Evolutionary conservation across 2,888 invertebrate species (phyloP).

Genomic region (Dromius quadrimaculatus): DNA sequence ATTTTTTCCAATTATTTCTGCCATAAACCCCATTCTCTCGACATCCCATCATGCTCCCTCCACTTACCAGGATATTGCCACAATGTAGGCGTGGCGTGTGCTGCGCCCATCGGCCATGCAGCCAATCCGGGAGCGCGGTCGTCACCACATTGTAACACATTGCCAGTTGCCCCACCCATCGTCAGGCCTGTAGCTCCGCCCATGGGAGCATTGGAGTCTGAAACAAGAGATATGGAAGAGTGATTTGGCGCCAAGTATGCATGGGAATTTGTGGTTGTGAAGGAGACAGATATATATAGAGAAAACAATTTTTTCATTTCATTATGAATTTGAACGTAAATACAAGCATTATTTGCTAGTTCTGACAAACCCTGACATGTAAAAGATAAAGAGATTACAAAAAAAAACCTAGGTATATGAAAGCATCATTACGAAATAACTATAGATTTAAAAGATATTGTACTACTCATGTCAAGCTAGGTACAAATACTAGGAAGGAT

Average conservation of each 20-base stretch:
- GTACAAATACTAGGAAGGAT: too few relatives aligned
- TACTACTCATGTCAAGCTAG: too few relatives aligned
- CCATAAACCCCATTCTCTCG: conserved; percentile 49
- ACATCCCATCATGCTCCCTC: conserved; percentile 51
- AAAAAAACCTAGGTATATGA: too few relatives aligned
- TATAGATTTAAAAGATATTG: too few relatives aligned
- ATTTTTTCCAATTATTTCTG: background rate
- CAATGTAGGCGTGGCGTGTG: conserved; percentile 76
- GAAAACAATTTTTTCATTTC: too few relatives aligned
- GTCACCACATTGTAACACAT: conserved; percentile 75
- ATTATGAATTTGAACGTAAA: too few relatives aligned
- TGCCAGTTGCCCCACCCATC: conserved; percentile 71
- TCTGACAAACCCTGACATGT: too few relatives aligned
- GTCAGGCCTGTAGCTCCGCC: conserved; percentile 74
- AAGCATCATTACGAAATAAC: too few relatives aligned
- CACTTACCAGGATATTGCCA: conserved; percentile 86
- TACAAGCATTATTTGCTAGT: too few relatives aligned
- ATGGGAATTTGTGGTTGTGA: too few relatives aligned
- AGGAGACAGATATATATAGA: too few relatives aligned
- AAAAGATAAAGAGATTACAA: too few relatives aligned
- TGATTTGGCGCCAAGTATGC: background rate
- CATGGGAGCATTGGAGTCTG: background rate
- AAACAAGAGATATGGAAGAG: background rate
- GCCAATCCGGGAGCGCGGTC: conserved; percentile 71
- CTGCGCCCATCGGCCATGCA: conserved; percentile 69